Base-by-base conservation (phyloP, 35 echinoderm and acorn worm genomes). In the Ophioderma brevispina region DNA sequence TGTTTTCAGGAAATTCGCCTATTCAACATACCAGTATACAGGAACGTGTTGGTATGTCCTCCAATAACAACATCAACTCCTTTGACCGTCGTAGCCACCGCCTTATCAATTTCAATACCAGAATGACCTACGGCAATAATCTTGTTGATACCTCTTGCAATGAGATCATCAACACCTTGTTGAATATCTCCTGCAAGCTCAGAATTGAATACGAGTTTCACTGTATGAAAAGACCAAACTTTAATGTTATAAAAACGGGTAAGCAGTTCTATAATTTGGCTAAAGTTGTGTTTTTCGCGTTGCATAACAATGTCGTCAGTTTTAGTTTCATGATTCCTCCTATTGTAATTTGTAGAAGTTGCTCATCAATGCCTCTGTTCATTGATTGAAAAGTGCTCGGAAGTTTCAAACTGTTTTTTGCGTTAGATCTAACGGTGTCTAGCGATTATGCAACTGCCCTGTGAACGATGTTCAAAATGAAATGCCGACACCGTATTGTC, bases 121-220 rank as follows among this genome's bases (percentile, higher is more conserved):
- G 93, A 64, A 76, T 98, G 96, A 64, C 96, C 96, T 0, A 98
- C 76, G 1, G 96, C 96, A 21, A 98, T 98, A 64, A 98, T 95
- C 37, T 92, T 95, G 64, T 92, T 90, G 75, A 98, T 79, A 21
- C 93, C 96, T 8, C 46, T 32, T n/a, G 4, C 49, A 33, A 52
- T 90, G 10, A 98, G 87, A 34, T 64, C 40, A 75, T 90, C 78
- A 23, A 98, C 93, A 32, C 76, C 93, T 23, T 49, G 39, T 80
- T 95, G 96, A 0, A 98, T 19, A 70, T 70, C 59, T 14, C 83
- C 35, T 0, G 55, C 64, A 21, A 95, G 49, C 38, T 94, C 96
- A 28, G 89, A 82, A 33, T 85, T 88, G 55, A 98, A 98, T 0
- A 85, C 36, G 4, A 98, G 70, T 1, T 91, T 78, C 75, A 78